Conservation (phyloP, 2,888 invertebrate genomes). For the Hanleya hanleyi region DNA sequence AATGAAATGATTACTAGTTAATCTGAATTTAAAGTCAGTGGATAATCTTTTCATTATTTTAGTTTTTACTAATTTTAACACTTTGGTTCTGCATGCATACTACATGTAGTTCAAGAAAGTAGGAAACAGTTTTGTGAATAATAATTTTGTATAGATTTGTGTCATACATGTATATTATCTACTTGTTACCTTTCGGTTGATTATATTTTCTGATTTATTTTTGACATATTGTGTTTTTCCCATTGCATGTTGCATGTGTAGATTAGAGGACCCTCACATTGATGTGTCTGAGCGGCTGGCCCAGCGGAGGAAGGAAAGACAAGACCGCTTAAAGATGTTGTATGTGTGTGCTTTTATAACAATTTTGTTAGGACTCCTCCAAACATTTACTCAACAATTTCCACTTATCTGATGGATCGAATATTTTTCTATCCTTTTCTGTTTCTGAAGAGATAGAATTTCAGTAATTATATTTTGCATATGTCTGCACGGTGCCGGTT, state of each 20-base stretch:
- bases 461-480: too few relatives aligned
- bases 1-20: too few relatives aligned
- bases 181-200: neutral
- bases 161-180: neutral
- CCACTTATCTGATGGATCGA: too few relatives aligned
- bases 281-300: neutral
- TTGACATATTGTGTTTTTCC: neutral
- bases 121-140: neutral
- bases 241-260: conserved; percentile 17
- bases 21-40: too few relatives aligned
- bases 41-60: too few relatives aligned
- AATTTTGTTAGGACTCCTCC: too few relatives aligned
- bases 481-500: too few relatives aligned
- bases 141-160: neutral
- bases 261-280: neutral
- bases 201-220: neutral
- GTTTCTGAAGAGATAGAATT: too few relatives aligned
- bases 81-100: neutral
- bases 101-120: neutral
- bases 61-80: too few relatives aligned
- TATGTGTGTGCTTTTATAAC: conserved; percentile 23
- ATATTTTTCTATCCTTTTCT: too few relatives aligned
- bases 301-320: conserved; percentile 2
- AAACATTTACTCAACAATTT: too few relatives aligned
- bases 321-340: conserved; percentile 19